Percentiles rank a stretch among this genome's conserved stretches.
These are phyloP conservation scores for Antheraea mylitta DNA, from an alignment of 1,140 invertebrate species.

Conservation along the genomic window DNA sequence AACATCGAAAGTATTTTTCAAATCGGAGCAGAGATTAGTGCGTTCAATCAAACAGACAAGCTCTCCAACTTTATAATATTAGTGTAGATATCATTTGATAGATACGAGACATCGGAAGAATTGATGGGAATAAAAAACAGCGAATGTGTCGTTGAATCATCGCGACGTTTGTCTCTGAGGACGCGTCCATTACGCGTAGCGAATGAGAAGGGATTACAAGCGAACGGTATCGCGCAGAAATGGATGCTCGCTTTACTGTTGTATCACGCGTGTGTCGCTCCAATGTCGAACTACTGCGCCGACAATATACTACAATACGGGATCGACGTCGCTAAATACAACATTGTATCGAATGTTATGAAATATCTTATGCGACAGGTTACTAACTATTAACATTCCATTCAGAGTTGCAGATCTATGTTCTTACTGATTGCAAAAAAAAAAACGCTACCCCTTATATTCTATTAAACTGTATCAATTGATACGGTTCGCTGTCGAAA, in stretches of 20 bases:
- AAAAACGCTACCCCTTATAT: too few species aligned
- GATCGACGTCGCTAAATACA: constrained; percentile 62
- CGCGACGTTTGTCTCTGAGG: background rate
- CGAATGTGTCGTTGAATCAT: background rate
- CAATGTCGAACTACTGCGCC: constrained; percentile 64
- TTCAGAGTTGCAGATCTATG: constrained; percentile 55
- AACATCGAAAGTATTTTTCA: too few species aligned
- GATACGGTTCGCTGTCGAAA: too few species aligned
- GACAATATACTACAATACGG: constrained; percentile 62
- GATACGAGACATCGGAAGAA: constrained; percentile 56
- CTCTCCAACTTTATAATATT: too few species aligned
- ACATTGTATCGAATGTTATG: constrained; percentile 45
- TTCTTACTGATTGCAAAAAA: constrained; percentile 46
- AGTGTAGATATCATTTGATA: constrained; percentile 8
- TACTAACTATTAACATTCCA: constrained; percentile 25
- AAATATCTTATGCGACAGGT: constrained; percentile 61
- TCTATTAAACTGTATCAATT: too few species aligned
- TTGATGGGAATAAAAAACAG: constrained; percentile 7
- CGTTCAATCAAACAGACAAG: too few species aligned
- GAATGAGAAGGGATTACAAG: background rate
- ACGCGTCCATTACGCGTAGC: background rate
- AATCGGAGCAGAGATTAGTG: too few species aligned
- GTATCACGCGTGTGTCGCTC: constrained; percentile 64
- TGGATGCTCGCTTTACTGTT: constrained; percentile 65
- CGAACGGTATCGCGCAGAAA: constrained; percentile 35